Base-by-base conservation (phyloP, 2,113 vertebrate genomes). In the Pteruthius melanotis region DNA sequence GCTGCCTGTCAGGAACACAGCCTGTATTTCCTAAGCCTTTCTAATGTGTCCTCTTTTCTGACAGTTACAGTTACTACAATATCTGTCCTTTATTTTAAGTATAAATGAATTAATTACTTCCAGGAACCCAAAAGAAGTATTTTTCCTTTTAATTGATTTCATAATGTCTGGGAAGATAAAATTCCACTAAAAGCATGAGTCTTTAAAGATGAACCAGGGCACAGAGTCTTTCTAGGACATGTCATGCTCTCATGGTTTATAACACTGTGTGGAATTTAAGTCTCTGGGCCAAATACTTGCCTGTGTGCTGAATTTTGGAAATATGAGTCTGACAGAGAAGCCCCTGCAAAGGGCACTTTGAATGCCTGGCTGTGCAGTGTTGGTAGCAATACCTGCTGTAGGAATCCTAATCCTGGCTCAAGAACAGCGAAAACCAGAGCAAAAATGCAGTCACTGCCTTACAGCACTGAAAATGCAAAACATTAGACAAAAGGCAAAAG, bases 101-200 rank as follows among this genome's bases (percentile, higher is more conserved):
- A 70, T 42, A 76, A 88, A 68, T 60, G 6, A 91, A 71, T 76
- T 3, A 53, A 83, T 56, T 79, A 52, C 45, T 81, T 89, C 68
- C 52, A 89, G 80, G 40, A 90, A 83, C 9, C 11, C 3, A 0
- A 53, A 87, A 63, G 10, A 82, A 69, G 7, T 52, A 33, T 75
- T 91, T 83, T 77, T 89, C 39, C 60, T 89, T 93, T 93, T 85
- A 91, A 68, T 72, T n/a, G 56, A 47, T 82, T 90, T 79, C 14
- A 49, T 15, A 60, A 68, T 91, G n/a, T 84, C 53, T 90, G 33
- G 19, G 60, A 82, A 93, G 80, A 92, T 89, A 64, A 92, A 87
- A 69, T 64, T 89, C 59, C 44, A 18, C n/a, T 90, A 63, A 68
- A 71, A 54, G 24, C 3, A 2, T 7, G 31, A 65, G 27, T 37